phyloP scores from a whole-genome alignment of 2,888 invertebrate species.

The Aporophyla nigra region DNA sequence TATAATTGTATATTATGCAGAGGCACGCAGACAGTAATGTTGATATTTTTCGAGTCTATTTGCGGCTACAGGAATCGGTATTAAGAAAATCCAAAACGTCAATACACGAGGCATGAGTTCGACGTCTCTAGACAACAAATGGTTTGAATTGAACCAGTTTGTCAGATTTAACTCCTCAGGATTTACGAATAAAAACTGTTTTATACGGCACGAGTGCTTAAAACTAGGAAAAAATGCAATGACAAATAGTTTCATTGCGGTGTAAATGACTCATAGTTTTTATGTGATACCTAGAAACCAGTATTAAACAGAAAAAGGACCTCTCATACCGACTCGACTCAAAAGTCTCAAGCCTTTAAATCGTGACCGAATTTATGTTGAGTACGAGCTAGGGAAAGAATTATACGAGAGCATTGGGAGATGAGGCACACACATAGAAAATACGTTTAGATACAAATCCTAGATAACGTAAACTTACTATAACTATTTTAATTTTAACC shows the following conservation, averaged over 20 bases:
- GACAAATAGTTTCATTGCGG: neutral
- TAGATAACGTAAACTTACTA: neutral
- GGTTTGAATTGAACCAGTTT: no score
- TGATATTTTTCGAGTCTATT: neutral
- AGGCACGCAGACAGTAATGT: neutral
- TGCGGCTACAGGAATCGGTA: neutral
- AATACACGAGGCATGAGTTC: slow-evolving; percentile 9
- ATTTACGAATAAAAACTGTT: no score
- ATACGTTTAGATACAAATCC: neutral
- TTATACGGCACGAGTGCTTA: no score
- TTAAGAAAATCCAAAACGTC: slow-evolving; percentile 2
- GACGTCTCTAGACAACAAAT: neutral
- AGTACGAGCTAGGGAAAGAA: slow-evolving; percentile 8
- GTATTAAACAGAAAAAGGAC: neutral
- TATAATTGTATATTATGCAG: neutral
- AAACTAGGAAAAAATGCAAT: neutral
- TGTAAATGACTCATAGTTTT: neutral
- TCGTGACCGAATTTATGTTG: slow-evolving; percentile 26
- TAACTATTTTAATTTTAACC: neutral
- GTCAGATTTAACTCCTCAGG: no score
- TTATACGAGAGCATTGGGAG: slow-evolving; percentile 22
- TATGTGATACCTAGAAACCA: neutral
- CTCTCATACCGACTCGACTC: slow-evolving; percentile 2
- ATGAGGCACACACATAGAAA: neutral
- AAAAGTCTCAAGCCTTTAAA: slow-evolving; percentile 21